These are phyloP conservation scores for Melipona bicolor DNA, from an alignment of 2,888 invertebrate genomes.

Conservation along the genomic window DNA sequence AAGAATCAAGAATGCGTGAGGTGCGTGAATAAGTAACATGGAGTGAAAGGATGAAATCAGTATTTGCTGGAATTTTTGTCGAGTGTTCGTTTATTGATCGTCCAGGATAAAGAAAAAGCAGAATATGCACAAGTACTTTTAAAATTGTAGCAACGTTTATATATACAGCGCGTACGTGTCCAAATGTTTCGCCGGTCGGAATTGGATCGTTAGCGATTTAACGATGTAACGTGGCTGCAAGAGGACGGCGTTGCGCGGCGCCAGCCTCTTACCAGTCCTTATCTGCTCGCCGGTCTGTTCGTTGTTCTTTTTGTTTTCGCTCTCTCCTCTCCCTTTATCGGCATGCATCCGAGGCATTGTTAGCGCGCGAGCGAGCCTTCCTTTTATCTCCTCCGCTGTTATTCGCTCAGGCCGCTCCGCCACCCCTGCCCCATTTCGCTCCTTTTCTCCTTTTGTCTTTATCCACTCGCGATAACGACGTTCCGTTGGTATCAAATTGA, in stretches of 20 bases:
- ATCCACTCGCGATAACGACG: conserved; percentile 63
- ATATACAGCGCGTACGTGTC: neutral
- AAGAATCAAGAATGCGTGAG: too few relatives aligned
- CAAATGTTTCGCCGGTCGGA: neutral
- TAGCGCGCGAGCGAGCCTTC: conserved; percentile 44
- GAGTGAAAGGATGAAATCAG: too few relatives aligned
- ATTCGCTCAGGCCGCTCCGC: conserved; percentile 32
- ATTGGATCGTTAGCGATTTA: conserved; percentile 53
- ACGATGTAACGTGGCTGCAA: conserved; percentile 35
- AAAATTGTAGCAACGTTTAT: too few relatives aligned
- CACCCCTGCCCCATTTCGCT: conserved; percentile 29
- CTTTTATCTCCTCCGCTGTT: conserved; percentile 46
- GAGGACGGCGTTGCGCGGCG: neutral
- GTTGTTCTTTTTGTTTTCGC: conserved; percentile 35
- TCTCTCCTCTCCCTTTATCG: conserved; percentile 34
- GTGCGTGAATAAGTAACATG: too few relatives aligned
- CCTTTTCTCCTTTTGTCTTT: conserved; percentile 56
- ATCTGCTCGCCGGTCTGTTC: conserved; percentile 17
- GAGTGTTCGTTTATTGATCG: too few relatives aligned
- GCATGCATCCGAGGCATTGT: conserved; percentile 58
- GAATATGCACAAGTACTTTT: too few relatives aligned
- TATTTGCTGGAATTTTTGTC: too few relatives aligned
- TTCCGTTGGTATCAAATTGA: conserved; percentile 59
- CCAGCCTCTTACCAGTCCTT: conserved; percentile 31
- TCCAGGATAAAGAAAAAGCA: too few relatives aligned